Evolutionary conservation across 2,888 invertebrate genomes (phyloP).

Genomic region (Deilephila elpenor): DNA sequence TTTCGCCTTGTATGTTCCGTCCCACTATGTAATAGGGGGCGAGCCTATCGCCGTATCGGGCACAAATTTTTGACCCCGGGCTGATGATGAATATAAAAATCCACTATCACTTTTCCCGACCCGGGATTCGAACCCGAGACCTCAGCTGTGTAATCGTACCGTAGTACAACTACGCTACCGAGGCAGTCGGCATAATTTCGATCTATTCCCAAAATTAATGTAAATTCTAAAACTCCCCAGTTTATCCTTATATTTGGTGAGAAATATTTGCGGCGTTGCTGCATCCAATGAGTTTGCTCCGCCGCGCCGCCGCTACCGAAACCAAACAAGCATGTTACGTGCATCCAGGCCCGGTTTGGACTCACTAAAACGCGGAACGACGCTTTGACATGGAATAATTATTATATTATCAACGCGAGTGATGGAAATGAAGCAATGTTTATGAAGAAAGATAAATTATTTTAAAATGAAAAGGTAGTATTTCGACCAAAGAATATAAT

Average conservation of each 20-base stretch:
- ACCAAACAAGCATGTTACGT: neutral
- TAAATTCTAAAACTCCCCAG: neutral
- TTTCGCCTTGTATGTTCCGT: too few species aligned
- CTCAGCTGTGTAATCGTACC: too few species aligned
- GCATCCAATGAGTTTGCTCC: neutral
- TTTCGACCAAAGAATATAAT: too few species aligned
- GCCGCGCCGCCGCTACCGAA: neutral
- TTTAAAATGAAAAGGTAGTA: neutral
- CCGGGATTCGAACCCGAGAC: too few species aligned
- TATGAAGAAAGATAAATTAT: neutral
- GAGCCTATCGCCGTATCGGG: too few species aligned
- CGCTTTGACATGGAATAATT: neutral
- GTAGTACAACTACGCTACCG: too few species aligned
- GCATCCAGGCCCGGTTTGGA: neutral
- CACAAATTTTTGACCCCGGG: too few species aligned
- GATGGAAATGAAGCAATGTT: neutral
- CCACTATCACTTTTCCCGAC: too few species aligned
- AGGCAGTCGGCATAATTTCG: too few species aligned
- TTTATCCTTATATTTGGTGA: neutral
- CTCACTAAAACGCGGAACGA: conserved; percentile 3
- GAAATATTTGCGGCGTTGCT: conserved; percentile 2
- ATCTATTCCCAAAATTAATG: too few species aligned
- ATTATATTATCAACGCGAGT: neutral
- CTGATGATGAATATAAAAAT: too few species aligned
- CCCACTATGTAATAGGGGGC: too few species aligned